Evolutionary conservation across 2,797 vertebrate species (phyloP).

Genomic region (Buceros bicornis): DNA sequence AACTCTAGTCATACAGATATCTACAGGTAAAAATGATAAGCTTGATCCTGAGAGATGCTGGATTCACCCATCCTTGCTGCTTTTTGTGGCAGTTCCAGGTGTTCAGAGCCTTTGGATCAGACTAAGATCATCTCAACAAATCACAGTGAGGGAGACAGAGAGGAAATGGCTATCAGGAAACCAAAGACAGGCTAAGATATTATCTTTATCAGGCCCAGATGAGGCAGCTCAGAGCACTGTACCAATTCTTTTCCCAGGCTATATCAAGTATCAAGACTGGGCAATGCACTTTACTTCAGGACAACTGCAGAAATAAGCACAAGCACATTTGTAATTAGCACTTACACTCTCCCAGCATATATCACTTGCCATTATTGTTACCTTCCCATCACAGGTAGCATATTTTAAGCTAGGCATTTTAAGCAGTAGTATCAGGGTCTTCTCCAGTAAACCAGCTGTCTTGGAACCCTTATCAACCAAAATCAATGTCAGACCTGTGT

Average conservation of each 20-base stretch:
- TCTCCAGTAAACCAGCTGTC: neutral
- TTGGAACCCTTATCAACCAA: neutral
- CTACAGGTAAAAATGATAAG: slow-evolving; percentile 43
- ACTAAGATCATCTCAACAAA: neutral
- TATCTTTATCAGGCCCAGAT: slow-evolving; percentile 13
- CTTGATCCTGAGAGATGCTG: slow-evolving; percentile 18
- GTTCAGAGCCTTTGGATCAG: slow-evolving; percentile 14
- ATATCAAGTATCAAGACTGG: neutral
- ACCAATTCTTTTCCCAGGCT: neutral
- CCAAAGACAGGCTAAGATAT: slow-evolving; percentile 21
- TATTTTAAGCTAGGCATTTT: neutral
- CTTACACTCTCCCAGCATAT: neutral
- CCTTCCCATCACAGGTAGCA: neutral
- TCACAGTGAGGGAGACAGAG: neutral
- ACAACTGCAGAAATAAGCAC: neutral
- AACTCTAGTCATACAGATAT: slow-evolving; percentile 42
- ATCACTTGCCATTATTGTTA: neutral
- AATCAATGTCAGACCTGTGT: neutral
- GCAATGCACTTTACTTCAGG: neutral
- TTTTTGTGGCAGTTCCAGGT: neutral
- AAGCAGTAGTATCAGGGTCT: neutral
- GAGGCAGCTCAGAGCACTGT: neutral
- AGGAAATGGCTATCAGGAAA: slow-evolving; percentile 48
- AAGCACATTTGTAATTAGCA: neutral
- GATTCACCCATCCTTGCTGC: neutral